Base-by-base conservation (phyloP, 2,888 invertebrate genomes). In the Myopa testacea region DNA sequence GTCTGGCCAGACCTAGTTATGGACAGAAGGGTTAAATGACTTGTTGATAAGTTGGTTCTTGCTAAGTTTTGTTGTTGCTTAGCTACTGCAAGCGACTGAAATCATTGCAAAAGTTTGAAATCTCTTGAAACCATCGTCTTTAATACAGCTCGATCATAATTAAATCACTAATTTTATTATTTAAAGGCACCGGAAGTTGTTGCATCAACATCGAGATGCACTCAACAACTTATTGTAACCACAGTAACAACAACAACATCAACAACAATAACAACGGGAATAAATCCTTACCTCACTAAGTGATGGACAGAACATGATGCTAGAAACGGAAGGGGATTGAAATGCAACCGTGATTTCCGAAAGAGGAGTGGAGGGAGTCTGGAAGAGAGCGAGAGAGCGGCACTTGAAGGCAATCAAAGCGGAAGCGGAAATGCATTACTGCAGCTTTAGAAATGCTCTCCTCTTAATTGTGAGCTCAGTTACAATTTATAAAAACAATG, bases 351-450 rank as follows among this genome's bases (percentile, higher is more conserved):
- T 45, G 45, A 10, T 6, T 8, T 8, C 45, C 10, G 45, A 6
- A 45, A 10, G 45, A 10, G 45, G 10, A 45, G 3, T 10, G 26
- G 26, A 26, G 26, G 1, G 26, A 26, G 26, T 26, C 26, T 26
- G 26, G 26, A 26, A 26, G 45, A 45, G 45, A 45, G 45, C 26
- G n/a, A 6, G 55, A 12, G 55, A 55, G 55, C 55, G 55, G 14
- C 62, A 62, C 38, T 55, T 78, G 76, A 78, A 78, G 74, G 79
- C 79, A 80, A 80, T 81, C 77, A 79, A 81, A 81, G 78, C 81
- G 80, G 80, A 81, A 81, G 76, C 80, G 79, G 75, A 79, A 76
- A 76, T 76, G 76, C 68, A 67, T 71, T 75, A 75, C 37, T 50
- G 74, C 67, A 74, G 73, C 78, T 78, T 78, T 71, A 68, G 75